Base-by-base conservation (phyloP, 2,888 invertebrate genomes). In the Cryptocephalus moraei region DNA sequence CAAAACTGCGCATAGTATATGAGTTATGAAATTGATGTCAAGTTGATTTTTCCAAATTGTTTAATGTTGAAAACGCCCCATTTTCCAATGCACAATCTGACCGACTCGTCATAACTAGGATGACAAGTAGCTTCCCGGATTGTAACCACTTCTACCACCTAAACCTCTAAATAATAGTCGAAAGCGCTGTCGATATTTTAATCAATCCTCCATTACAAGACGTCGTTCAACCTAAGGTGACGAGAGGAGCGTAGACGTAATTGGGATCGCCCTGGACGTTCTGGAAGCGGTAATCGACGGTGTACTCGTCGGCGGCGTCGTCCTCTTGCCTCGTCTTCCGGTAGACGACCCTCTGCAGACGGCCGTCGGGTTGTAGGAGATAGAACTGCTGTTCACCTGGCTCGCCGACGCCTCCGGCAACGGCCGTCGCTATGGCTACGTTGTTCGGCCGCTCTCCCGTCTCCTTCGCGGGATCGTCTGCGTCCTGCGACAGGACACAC, bases 321-420 rank as follows among this genome's bases (percentile, higher is more conserved):
- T 50, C 52, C 11, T 45, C 39, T 38, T 54, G 50, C 11, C 48
- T 47, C 8, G 44, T 52, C 48, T 52, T 59, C 33, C 58, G 49
- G 22, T 55, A 47, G 14, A 56, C 41, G 8, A 60, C 55, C 39
- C 48, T 54, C 46, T 60, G 60, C 33, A 59, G 48, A 12, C 57
- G 48, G 9, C 60, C 60, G 46, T 60, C 60, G 8, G 60, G 59
- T 38, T 60, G 59, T 31, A 58, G 49, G 11, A 59, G 41, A 47
- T 55, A 60, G 41, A 56, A 58, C 32, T 51, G 51, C 39, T 52
- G 52, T 31, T 32, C 12, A 2, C 48, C 53, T 22, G 22, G 22
- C 22, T 2, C 22, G 9, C 40, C 43, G 13, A 49, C 55, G 8
- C 45, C 48, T 10, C 52, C 53, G 1, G 56, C 48, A 8, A 60